Percentiles rank a stretch among this genome's conserved stretches.
These are phyloP conservation scores for Himalopsyche japonica DNA, from an alignment of 2,888 invertebrate species.

Conservation along the genomic window DNA sequence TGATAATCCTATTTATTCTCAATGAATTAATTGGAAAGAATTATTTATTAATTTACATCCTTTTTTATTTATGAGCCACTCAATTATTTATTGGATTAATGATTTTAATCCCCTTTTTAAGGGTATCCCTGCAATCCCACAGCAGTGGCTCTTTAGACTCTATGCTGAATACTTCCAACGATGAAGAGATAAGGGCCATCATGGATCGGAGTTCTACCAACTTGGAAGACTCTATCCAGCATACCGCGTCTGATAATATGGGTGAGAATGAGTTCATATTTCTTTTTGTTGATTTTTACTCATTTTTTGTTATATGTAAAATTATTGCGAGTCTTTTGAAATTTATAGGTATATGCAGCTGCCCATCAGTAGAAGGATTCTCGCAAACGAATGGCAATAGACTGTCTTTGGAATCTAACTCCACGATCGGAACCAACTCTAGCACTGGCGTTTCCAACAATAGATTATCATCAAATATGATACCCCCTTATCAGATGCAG, in stretches of 20 bases:
- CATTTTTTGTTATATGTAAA: too few species aligned
- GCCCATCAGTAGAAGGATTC: slow-evolving; percentile 30
- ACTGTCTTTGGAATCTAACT: slow-evolving; percentile 31
- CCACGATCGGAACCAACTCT: slow-evolving; percentile 26
- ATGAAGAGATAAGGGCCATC: slow-evolving; percentile 72
- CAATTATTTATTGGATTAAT: not conserved
- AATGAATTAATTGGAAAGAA: not conserved
- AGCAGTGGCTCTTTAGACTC: slow-evolving; percentile 86
- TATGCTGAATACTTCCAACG: slow-evolving; percentile 83
- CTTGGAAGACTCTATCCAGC: slow-evolving; percentile 52
- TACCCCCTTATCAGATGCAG: not conserved
- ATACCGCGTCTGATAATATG: slow-evolving; percentile 50
- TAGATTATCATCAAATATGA: slow-evolving; percentile 24
- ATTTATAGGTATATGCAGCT: slow-evolving; percentile 53
- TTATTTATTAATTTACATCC: not conserved
- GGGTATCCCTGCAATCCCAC: slow-evolving; percentile 75
- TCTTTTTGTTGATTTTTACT: too few species aligned
- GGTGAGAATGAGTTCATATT: slow-evolving; percentile 38
- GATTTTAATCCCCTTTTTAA: slow-evolving; percentile 44
- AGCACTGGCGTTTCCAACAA: slow-evolving; percentile 13
- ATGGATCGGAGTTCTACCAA: slow-evolving; percentile 56
- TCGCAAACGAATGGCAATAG: slow-evolving; percentile 30
- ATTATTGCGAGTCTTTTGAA: too few species aligned
- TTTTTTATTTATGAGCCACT: not conserved
- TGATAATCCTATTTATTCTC: too few species aligned